phyloP scores from a whole-genome alignment of 2,888 invertebrate species.

The Lamellibrachia columna region DNA sequence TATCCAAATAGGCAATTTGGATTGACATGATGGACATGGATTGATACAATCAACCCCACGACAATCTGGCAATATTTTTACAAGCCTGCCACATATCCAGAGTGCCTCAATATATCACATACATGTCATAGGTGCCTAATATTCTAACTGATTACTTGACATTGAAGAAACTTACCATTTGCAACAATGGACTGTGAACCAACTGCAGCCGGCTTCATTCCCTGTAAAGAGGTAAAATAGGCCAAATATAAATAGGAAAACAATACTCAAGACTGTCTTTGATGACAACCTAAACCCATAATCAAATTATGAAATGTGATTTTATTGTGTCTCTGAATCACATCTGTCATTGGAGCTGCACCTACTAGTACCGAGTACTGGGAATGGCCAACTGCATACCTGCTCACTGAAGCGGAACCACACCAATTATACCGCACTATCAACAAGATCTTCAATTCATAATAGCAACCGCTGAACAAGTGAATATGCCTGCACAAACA shows the following conservation, averaged over 20 bases:
- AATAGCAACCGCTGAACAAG: not conserved
- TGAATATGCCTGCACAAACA: not conserved
- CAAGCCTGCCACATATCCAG: not conserved
- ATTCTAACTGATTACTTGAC: not conserved
- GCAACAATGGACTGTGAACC: not conserved
- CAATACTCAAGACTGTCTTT: not conserved
- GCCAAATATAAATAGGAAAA: not conserved
- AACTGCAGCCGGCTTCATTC: not conserved
- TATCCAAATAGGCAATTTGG: too few species aligned
- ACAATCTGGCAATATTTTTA: not conserved
- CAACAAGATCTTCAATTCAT: not conserved
- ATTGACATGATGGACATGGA: not conserved
- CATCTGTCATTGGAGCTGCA: not conserved
- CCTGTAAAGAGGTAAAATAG: not conserved
- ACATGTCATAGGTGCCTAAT: not conserved
- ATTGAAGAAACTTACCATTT: not conserved
- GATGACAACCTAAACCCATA: too few species aligned
- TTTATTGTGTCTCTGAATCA: not conserved
- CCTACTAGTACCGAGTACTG: not conserved
- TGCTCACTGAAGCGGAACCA: not conserved
- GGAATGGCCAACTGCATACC: not conserved
- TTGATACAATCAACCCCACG: not conserved
- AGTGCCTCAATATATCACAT: not conserved
- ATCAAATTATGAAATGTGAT: too few species aligned
- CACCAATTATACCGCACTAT: not conserved